phyloP scores from a whole-genome alignment of 2,797 vertebrate genomes.

The Peromyscus eremicus region DNA sequence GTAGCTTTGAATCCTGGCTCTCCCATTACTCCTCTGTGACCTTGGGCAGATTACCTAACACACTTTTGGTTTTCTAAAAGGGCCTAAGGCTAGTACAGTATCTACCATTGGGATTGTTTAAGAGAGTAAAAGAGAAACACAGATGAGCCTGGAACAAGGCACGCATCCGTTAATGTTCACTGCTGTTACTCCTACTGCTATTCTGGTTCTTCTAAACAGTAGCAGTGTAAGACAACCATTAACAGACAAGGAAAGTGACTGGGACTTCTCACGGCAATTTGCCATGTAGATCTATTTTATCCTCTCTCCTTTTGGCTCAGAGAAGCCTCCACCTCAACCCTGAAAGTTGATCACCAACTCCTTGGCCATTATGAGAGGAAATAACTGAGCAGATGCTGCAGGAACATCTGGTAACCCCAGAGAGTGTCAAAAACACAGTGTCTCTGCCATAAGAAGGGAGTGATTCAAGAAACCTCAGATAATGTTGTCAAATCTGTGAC shows the following conservation, averaged over 20 bases:
- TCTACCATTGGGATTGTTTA: neutral
- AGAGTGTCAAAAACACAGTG: constrained; percentile 5
- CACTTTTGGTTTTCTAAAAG: constrained; percentile 9
- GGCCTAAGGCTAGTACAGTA: neutral
- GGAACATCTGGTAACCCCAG: constrained; percentile 8
- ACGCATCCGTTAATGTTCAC: neutral
- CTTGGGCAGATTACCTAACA: neutral
- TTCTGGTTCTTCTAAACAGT: neutral
- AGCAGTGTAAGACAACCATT: neutral
- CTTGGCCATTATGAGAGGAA: neutral
- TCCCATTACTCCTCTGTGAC: neutral
- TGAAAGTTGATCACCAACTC: neutral
- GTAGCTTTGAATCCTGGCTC: neutral
- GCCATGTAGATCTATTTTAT: neutral
- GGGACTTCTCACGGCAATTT: neutral
- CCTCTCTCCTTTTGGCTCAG: neutral
- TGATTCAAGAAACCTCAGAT: constrained; percentile 13
- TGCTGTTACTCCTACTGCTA: neutral
- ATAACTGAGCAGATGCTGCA: neutral
- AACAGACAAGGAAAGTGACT: neutral
- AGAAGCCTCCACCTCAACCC: neutral
- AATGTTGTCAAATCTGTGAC: constrained; percentile 38
- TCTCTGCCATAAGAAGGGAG: neutral
- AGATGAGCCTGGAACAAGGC: neutral
- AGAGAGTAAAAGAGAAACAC: constrained; percentile 36